These are phyloP conservation scores for Buphagus erythrorhynchus DNA, from an alignment of 2,797 vertebrate species.

Conservation along the genomic window DNA sequence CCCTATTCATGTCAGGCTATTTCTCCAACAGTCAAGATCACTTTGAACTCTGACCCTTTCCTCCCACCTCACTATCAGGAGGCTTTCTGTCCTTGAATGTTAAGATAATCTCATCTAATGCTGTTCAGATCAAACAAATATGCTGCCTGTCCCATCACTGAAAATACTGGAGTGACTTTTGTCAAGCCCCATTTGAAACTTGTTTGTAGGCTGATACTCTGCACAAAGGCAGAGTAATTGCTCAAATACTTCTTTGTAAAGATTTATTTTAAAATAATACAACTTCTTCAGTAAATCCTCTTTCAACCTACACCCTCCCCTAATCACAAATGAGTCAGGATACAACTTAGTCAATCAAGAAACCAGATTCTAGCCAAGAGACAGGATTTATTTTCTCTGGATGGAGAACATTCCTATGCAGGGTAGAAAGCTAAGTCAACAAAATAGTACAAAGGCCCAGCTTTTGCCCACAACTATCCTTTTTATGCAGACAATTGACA, in stretches of 20 bases:
- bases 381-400: conserved; percentile 31
- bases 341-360: conserved; percentile 49
- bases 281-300: conserved; percentile 52
- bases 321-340: conserved; percentile 61
- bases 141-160: background rate
- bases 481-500: conserved; percentile 34
- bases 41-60: background rate
- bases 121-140: background rate
- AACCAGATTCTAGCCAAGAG: conserved; percentile 2
- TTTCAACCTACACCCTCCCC: conserved; percentile 14
- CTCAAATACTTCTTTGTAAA: conserved; percentile 45
- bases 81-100: background rate
- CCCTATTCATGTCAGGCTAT: background rate
- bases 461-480: conserved; percentile 9
- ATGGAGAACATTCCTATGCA: conserved; percentile 39
- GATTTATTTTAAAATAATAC: conserved; percentile 37
- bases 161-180: background rate
- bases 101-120: background rate
- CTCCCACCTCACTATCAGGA: background rate
- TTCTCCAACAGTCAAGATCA: background rate
- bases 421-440: conserved; percentile 62
- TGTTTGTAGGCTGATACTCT: background rate
- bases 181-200: background rate
- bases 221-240: conserved; percentile 36
- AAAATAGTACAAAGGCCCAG: conserved; percentile 21